These are phyloP conservation scores for Lamellibrachia columna DNA, from an alignment of 2,888 invertebrate species.

Conservation along the genomic window DNA sequence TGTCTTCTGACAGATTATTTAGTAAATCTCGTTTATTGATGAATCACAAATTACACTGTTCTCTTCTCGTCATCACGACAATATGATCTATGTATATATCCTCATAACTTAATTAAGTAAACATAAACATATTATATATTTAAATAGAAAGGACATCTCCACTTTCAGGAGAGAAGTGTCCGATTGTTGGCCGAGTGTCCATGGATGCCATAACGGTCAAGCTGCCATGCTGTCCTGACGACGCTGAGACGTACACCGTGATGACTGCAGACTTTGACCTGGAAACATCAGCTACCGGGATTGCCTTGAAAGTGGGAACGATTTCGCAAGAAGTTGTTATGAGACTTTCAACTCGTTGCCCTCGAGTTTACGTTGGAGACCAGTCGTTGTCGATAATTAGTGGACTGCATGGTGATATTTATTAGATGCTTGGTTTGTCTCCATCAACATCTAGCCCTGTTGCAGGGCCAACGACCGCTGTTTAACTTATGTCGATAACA, in stretches of 20 bases:
- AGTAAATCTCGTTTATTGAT: too few species aligned
- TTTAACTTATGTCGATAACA: too few species aligned
- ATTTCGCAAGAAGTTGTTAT: conserved; percentile 31
- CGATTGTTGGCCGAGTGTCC: conserved; percentile 36
- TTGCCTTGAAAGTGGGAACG: conserved; percentile 33
- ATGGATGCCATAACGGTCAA: conserved; percentile 40
- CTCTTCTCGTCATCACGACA: too few species aligned
- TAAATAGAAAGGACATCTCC: background rate
- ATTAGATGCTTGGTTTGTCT: background rate
- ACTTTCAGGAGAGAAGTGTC: conserved; percentile 35
- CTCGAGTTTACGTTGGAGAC: conserved; percentile 28
- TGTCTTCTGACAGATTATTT: too few species aligned
- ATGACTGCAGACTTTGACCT: conserved; percentile 37
- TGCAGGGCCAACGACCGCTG: too few species aligned
- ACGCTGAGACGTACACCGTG: conserved; percentile 33
- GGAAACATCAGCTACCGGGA: conserved; percentile 35
- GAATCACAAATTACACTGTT: too few species aligned
- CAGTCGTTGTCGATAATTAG: background rate
- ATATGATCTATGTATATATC: too few species aligned
- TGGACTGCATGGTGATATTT: background rate
- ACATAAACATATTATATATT: background rate
- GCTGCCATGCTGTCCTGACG: conserved; percentile 28
- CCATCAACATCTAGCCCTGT: too few species aligned
- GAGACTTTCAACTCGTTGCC: conserved; percentile 28
- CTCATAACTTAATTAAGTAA: too few species aligned